These are phyloP conservation scores for Thamnophis sirtalis DNA, from an alignment of 2,113 vertebrate species.

Conservation along the genomic window DNA sequence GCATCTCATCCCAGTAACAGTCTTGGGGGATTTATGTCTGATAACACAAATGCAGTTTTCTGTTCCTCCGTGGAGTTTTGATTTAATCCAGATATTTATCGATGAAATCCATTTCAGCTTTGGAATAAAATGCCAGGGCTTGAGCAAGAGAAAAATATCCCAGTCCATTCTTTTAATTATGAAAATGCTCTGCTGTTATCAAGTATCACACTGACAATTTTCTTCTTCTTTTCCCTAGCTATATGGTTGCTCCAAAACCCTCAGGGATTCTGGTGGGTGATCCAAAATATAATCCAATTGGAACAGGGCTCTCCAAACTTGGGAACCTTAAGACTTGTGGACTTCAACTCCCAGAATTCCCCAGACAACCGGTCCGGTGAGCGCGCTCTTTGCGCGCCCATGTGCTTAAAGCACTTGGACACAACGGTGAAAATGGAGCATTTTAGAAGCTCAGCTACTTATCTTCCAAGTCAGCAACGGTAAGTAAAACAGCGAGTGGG, in stretches of 20 bases:
- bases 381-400: too few relatives aligned
- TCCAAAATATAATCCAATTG: not conserved
- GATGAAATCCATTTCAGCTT: not conserved
- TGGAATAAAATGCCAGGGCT: not conserved
- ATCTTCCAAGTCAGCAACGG: too few relatives aligned
- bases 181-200: not conserved
- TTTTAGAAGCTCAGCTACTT: too few relatives aligned
- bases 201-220: not conserved
- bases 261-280: not conserved
- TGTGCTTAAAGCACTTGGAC: too few relatives aligned
- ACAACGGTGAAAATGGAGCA: too few relatives aligned
- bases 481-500: too few relatives aligned
- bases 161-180: not conserved
- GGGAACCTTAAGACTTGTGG: too few relatives aligned
- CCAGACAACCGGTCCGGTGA: not conserved
- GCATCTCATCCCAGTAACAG: not conserved
- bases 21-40: not conserved
- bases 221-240: not conserved
- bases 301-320: too few relatives aligned
- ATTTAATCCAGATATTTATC: not conserved
- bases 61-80: not conserved
- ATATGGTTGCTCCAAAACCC: not conserved
- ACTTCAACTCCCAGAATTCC: too few relatives aligned
- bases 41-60: not conserved
- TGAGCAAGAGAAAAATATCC: not conserved